Evolutionary conservation across 1,140 invertebrate genomes (phyloP), one percentile per base, ranked within the genome.

Genomic region (Diorhabda sublineata): DNA sequence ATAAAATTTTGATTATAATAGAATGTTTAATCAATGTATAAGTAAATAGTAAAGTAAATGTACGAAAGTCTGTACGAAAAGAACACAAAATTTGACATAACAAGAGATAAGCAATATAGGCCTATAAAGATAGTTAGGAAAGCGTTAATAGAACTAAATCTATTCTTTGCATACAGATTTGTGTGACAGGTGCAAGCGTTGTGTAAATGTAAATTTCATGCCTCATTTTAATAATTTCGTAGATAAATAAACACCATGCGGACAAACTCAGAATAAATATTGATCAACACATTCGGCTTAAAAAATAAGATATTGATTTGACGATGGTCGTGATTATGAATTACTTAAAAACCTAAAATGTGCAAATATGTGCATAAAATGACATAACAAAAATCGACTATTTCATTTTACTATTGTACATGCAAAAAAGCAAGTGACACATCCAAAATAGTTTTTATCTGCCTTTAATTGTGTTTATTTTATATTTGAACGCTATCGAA

Each of bases 101-200:
- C 45, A 68, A 42, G 8, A 61, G 26, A 6, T 44, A 42, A 45
- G 56, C 26, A 66, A 66, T 42, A 65, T 43, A 63, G n/a, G 8
- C 9, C 11, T 42, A 64, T 45, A 45, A 60, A 65, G 69, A 56
- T 47, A 61, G 64, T 58, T 58, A 60, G 11, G 26, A 61, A 43
- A 61, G 42, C 26, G 42, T 41, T 41, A 61, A 8, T 62, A 44
- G 42, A 62, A 62, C 6, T 44, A 62, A 62, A 62, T 7, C 64
- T 69, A 70, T 74, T 76, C 72, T 78, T 76, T 76, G 71, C 76
- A 75, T 76, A 76, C 75, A 76, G 76, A 78, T 67, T 52, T 69
- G 65, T 26, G 52, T 44, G 65, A 66, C 61, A 72, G 64, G 73
- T 74, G 72, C 71, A 74, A 76, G 75, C 72, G 62, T 62, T 71